Base-by-base conservation (phyloP, 2,888 invertebrate genomes). In the Synergus gifuensis region DNA sequence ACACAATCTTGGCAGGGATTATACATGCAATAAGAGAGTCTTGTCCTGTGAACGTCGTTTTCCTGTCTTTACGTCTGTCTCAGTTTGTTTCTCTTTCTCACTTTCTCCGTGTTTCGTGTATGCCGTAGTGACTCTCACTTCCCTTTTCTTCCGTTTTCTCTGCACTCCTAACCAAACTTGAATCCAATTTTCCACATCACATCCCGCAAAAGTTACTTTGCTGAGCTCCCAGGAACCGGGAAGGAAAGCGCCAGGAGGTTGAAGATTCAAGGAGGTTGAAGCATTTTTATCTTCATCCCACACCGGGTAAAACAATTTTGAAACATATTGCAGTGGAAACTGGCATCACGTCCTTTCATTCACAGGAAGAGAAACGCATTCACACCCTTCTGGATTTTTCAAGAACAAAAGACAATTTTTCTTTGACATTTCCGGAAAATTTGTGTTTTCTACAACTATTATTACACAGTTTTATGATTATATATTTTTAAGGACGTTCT, bases 131-230 rank as follows among this genome's bases (percentile, higher is more conserved):
- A 54, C 42, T 18, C 49, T 14, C 58, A 62, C 44, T 54, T 64
- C 69, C 64, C 58, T 80, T 76, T 7, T 76, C 58, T 76, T 12
- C 58, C 76, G 44, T 73, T 76, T 78, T 69, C 79, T n/a, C 82
- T 76, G 77, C 77, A 73, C 83, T 79, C 82, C 85, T 85, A 85
- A 86, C 89, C 86, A 87, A 89, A 89, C 89, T 89, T 89, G 89
- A 89, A 89, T 89, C 89, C 89, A 89, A 89, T 89, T 89, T 89
- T 89, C 89, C 89, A 89, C 89, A 89, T 89, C 89, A 88, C 88
- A 89, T 89, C 89, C 89, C 88, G 89, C 89, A 88, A 89, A 89
- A 89, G 89, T 89, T 89, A 89, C 89, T 89, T 86, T 86, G 85
- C 85, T 73, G 79, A 22, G 66, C 64, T 76, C 66, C 77, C 76